Evolutionary conservation across 2,888 invertebrate genomes (phyloP).

Genomic region (Parapristionchus giblindavisi): DNA sequence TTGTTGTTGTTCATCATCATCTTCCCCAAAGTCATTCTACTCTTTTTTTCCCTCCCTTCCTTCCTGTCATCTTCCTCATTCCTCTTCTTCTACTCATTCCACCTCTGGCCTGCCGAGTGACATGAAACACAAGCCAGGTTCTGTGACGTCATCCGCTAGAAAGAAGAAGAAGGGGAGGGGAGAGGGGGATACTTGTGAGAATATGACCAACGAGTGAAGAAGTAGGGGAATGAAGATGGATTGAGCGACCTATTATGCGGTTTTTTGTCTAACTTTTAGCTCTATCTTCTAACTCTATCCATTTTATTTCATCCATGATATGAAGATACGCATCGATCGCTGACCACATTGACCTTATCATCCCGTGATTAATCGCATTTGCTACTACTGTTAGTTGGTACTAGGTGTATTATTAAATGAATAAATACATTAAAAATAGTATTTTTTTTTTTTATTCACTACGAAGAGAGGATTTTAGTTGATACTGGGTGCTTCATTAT

Average conservation of each 20-base stretch:
- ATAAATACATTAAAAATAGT: too few species aligned
- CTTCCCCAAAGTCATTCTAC: too few species aligned
- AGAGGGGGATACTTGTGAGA: neutral
- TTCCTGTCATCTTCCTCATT: neutral
- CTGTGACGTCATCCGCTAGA: slow-evolving; percentile 13
- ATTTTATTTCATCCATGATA: slow-evolving; percentile 5
- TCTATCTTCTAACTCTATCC: slow-evolving; percentile 8
- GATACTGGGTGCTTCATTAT: too few species aligned
- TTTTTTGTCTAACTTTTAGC: slow-evolving; percentile 7
- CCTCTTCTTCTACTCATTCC: neutral
- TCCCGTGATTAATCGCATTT: too few species aligned
- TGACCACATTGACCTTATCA: too few species aligned
- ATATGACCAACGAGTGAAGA: slow-evolving; percentile 1
- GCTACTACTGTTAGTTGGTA: too few species aligned
- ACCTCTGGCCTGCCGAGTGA: neutral
- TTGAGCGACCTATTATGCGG: slow-evolving; percentile 5
- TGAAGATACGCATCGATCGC: too few species aligned
- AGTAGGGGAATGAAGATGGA: slow-evolving; percentile 16
- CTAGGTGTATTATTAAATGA: too few species aligned
- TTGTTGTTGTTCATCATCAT: too few species aligned
- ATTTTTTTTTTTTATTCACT: too few species aligned
- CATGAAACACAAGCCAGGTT: slow-evolving; percentile 30
- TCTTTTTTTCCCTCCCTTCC: neutral
- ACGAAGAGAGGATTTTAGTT: too few species aligned
- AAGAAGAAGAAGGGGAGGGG: slow-evolving; percentile 7